Conservation (phyloP, 2,888 invertebrate species). For the Synanthedon vespiformis region DNA sequence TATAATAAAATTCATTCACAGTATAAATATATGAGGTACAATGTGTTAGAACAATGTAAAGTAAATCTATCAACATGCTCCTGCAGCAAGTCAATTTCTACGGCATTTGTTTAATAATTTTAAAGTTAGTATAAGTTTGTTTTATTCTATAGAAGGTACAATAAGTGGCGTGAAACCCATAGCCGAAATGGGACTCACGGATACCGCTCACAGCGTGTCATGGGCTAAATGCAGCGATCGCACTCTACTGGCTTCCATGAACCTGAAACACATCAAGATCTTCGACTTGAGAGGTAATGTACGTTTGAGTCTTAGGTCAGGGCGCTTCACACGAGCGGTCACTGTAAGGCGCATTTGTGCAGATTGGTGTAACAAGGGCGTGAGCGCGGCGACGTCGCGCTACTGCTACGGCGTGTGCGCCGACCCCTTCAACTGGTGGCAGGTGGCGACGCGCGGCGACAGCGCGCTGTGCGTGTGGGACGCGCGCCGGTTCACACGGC, state of each 20-base stretch:
- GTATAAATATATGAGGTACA: too few relatives aligned
- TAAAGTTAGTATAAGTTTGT: too few relatives aligned
- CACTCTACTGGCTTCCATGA: slow-evolving; percentile 89
- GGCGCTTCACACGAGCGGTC: too few relatives aligned
- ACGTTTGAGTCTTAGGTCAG: slow-evolving; percentile 3
- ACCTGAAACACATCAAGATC: slow-evolving; percentile 87
- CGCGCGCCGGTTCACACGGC: slow-evolving; percentile 85
- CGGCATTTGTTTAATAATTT: too few relatives aligned
- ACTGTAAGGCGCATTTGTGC: slow-evolving; percentile 1
- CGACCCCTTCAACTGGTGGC: slow-evolving; percentile 81
- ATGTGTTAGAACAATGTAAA: too few relatives aligned
- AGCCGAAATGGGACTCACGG: slow-evolving; percentile 84
- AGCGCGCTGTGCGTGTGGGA: slow-evolving; percentile 90
- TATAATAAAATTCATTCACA: too few relatives aligned
- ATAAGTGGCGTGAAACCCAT: slow-evolving; percentile 50
- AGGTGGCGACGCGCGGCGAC: slow-evolving; percentile 87
- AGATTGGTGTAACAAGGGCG: slow-evolving; percentile 79
- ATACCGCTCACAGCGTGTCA: slow-evolving; percentile 84
- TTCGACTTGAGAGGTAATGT: slow-evolving; percentile 86
- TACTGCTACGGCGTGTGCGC: slow-evolving; percentile 86
- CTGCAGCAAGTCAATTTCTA: too few relatives aligned
- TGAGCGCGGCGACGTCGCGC: slow-evolving; percentile 78
- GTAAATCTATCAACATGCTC: too few relatives aligned
- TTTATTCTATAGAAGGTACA: slow-evolving; percentile 5
- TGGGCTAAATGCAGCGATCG: slow-evolving; percentile 84